phyloP scores from a whole-genome alignment of 2,797 vertebrate species.

The Iguana delicatissima region DNA sequence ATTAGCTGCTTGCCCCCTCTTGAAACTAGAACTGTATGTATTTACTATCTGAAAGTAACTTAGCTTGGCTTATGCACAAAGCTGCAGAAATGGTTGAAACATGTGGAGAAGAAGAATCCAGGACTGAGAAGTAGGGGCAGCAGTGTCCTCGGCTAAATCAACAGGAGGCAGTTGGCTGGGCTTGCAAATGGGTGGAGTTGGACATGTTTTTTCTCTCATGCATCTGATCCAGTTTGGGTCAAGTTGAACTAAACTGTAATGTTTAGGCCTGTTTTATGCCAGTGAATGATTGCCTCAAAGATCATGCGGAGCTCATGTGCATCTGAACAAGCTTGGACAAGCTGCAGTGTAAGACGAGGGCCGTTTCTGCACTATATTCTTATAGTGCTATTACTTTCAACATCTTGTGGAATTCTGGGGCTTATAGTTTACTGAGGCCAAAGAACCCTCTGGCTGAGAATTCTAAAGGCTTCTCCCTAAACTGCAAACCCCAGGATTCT shows the following conservation, averaged over 20 bases:
- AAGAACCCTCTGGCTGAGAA: no score
- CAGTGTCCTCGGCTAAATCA: background rate
- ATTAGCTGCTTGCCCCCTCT: no score
- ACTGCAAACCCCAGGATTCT: no score
- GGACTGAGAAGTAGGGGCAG: background rate
- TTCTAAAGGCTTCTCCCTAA: no score
- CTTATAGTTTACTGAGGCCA: no score
- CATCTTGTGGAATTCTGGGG: no score
- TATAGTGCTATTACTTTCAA: no score
- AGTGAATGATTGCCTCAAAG: background rate
- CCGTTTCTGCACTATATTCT: no score
- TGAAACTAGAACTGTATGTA: no score
- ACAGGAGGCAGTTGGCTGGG: no score
- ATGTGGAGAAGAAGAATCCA: background rate
- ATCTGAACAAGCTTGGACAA: background rate
- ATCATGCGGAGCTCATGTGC: background rate
- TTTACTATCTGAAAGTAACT: background rate
- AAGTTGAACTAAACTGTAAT: background rate
- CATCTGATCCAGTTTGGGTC: background rate
- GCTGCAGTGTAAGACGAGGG: no score
- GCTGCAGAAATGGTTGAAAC: background rate
- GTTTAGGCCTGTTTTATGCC: background rate
- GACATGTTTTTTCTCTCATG: accelerated
- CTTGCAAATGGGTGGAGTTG: background rate
- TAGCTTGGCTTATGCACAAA: background rate